Conservation (phyloP, 2,113 vertebrate genomes). For the Cyanistes caeruleus region DNA sequence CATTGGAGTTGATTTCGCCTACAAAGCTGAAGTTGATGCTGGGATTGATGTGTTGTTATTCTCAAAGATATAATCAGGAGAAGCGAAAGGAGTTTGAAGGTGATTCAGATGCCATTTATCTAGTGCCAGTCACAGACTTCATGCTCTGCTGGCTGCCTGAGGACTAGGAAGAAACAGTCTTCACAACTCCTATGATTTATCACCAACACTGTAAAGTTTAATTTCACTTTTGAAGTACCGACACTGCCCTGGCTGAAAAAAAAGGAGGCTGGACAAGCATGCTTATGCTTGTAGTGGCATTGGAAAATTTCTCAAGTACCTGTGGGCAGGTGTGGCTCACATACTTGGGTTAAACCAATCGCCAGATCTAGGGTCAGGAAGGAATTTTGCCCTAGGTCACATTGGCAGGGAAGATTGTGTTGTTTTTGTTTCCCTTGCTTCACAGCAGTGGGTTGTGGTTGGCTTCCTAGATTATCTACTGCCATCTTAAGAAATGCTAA, state of each 20-base stretch:
- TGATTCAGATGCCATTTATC: neutral
- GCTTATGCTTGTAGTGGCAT: constrained; percentile 57
- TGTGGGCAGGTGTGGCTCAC: constrained; percentile 58
- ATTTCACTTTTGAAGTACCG: constrained; percentile 7
- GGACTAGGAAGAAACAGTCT: neutral
- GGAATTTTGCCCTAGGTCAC: constrained; percentile 62
- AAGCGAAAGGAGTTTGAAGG: neutral
- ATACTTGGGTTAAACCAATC: constrained; percentile 49
- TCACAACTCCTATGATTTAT: neutral
- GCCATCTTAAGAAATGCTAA: constrained; percentile 22
- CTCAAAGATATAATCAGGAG: neutral
- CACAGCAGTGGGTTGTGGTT: neutral
- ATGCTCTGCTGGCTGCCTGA: neutral
- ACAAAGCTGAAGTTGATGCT: neutral
- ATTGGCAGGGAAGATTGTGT: neutral
- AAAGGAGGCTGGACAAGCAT: constrained; percentile 47
- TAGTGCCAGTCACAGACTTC: neutral
- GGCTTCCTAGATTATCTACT: constrained; percentile 12
- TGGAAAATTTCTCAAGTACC: constrained; percentile 61
- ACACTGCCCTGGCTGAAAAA: neutral
- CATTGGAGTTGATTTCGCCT: neutral
- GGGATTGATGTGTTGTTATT: neutral
- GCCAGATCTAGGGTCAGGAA: constrained; percentile 59
- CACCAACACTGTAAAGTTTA: neutral
- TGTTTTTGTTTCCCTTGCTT: constrained; percentile 39